phyloP scores from a whole-genome alignment of 2,888 invertebrate genomes.

The Coelinius sp. region DNA sequence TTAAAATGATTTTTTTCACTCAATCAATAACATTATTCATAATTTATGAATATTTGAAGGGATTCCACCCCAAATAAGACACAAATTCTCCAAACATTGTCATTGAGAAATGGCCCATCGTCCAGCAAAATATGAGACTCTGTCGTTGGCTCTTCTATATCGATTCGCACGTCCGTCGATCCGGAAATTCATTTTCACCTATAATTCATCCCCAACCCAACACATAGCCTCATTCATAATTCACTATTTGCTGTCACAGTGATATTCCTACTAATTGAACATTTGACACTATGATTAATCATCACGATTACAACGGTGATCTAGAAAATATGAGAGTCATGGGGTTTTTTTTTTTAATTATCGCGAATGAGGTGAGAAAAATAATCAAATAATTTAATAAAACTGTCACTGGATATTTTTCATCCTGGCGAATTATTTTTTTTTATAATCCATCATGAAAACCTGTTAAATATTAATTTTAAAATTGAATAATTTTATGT shows the following conservation, averaged over 20 bases:
- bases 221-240: constrained; percentile 18
- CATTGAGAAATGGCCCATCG: not conserved
- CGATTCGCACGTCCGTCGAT: constrained; percentile 24
- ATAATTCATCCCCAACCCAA: constrained; percentile 23
- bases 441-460: not conserved
- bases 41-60: not conserved
- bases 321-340: constrained; percentile 22
- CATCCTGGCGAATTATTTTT: not conserved
- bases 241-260: constrained; percentile 21
- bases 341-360: not conserved
- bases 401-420: not conserved
- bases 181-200: constrained; percentile 34
- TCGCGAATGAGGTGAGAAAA: not conserved
- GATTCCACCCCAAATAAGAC: not conserved
- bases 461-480: not conserved
- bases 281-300: constrained; percentile 33
- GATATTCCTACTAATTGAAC: constrained; percentile 31
- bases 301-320: constrained; percentile 25
- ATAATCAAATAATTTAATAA: constrained; percentile 24
- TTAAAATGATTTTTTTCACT: too few relatives aligned
- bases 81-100: not conserved
- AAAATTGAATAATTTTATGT: not conserved
- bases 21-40: not conserved
- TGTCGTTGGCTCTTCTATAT: not conserved
- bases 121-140: not conserved